phyloP scores from a whole-genome alignment of 2,888 invertebrate genomes.

The Lamellibrachia satsuma region DNA sequence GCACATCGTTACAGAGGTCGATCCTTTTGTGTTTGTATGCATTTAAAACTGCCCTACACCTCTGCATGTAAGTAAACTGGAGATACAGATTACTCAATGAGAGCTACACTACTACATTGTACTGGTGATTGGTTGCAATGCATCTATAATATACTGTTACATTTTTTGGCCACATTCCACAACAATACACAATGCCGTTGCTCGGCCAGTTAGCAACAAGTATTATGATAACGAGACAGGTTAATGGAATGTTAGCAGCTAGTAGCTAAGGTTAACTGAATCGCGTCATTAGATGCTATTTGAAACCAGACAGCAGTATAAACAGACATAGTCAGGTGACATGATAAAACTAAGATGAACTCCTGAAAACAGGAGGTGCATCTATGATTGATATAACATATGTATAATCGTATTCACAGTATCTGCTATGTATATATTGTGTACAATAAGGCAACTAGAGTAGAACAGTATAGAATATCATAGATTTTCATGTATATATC shows the following conservation, averaged over 20 bases:
- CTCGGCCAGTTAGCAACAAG: too few relatives aligned
- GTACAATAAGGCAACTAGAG: background rate
- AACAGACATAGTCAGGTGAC: background rate
- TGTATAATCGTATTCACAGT: background rate
- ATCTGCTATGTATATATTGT: background rate
- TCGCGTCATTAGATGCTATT: background rate
- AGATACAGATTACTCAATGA: background rate
- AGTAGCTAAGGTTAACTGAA: background rate
- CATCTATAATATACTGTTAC: too few relatives aligned
- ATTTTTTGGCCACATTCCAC: too few relatives aligned
- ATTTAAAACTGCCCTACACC: background rate
- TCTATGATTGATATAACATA: background rate
- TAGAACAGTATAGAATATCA: background rate
- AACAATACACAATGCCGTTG: too few relatives aligned
- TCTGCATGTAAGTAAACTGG: background rate
- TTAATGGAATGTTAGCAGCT: background rate
- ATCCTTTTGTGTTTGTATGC: background rate
- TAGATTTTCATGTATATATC: background rate
- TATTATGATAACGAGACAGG: too few relatives aligned
- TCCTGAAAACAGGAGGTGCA: background rate
- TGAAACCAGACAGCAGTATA: background rate
- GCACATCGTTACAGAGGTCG: constrained; percentile 3
- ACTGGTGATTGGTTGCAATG: too few relatives aligned
- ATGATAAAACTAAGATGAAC: background rate
- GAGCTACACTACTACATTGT: background rate